A percentile compares a stretch with the other conserved stretches of the same genome.
Evolutionary conservation across 2,797 vertebrate species (phyloP).

Genomic region (Rhyacichthys aspro): DNA sequence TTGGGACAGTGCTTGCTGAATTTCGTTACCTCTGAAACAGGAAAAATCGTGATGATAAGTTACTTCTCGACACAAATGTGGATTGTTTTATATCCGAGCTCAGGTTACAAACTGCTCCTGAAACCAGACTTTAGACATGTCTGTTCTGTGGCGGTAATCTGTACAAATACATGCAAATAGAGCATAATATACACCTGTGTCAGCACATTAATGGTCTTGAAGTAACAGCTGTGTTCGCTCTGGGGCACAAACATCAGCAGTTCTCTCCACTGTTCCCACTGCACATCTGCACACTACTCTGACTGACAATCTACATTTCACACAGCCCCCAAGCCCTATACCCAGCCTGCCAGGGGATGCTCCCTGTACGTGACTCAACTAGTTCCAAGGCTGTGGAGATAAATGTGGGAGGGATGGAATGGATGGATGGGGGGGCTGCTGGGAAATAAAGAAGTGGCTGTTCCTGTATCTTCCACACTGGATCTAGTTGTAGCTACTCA

Average conservation of each 20-base stretch:
- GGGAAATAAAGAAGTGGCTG: slow-evolving; percentile 17
- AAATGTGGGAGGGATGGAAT: no score
- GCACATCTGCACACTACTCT: slow-evolving; percentile 64
- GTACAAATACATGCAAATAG: slow-evolving; percentile 18
- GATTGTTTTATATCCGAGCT: not conserved
- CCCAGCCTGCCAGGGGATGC: slow-evolving; percentile 40
- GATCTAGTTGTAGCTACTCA: slow-evolving; percentile 10
- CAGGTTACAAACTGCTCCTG: not conserved
- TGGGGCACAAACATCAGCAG: slow-evolving; percentile 50
- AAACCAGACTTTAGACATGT: not conserved
- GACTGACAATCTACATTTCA: slow-evolving; percentile 54
- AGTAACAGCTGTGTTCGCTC: slow-evolving; percentile 51
- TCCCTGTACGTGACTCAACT: slow-evolving; percentile 60
- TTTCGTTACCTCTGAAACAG: no score
- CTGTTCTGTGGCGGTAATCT: no score
- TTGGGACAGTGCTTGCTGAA: no score
- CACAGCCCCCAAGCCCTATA: slow-evolving; percentile 7
- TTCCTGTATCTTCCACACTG: slow-evolving; percentile 31
- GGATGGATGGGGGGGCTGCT: not conserved
- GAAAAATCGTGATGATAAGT: no score
- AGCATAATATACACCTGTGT: slow-evolving; percentile 28
- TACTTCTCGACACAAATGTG: no score
- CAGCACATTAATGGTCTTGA: slow-evolving; percentile 36
- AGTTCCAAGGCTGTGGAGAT: slow-evolving; percentile 44
- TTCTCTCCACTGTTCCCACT: slow-evolving; percentile 35